Evolutionary conservation across 2,797 vertebrate genomes (phyloP).

Genomic region (Chelidonichthys spinosus): DNA sequence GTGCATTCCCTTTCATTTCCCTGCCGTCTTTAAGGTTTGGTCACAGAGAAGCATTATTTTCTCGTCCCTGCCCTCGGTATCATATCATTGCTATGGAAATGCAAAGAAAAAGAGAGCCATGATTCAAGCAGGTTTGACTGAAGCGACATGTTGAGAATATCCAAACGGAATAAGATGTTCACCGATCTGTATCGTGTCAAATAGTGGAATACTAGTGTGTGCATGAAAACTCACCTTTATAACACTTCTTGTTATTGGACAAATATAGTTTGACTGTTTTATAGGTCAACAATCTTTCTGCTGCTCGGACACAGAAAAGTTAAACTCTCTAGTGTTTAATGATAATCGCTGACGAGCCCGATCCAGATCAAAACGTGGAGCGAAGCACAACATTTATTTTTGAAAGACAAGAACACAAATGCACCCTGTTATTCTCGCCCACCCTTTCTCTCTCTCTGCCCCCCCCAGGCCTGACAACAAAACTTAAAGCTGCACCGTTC

Average conservation of each 20-base stretch:
- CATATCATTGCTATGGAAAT: neutral
- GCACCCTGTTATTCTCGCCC: neutral
- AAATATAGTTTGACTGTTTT: neutral
- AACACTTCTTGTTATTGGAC: neutral
- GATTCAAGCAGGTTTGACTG: neutral
- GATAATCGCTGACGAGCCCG: too few species aligned
- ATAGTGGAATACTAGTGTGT: too few species aligned
- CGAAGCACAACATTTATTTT: slow-evolving; percentile 1
- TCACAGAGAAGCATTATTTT: neutral
- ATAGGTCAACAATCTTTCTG: neutral
- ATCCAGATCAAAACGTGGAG: too few species aligned
- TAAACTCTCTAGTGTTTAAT: too few species aligned
- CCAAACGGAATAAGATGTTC: too few species aligned
- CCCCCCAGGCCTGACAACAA: neutral
- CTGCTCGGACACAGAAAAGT: neutral
- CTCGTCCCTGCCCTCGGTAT: neutral
- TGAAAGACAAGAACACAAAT: slow-evolving; percentile 11
- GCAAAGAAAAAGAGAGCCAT: neutral
- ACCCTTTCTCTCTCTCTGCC: neutral
- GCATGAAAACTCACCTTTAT: too few species aligned
- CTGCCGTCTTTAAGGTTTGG: neutral
- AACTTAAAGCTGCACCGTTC: slow-evolving; percentile 17
- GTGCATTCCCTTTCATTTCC: neutral
- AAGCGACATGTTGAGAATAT: slow-evolving; percentile 2
- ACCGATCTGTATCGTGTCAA: too few species aligned